These are phyloP conservation scores for Notothenia coriiceps DNA, from an alignment of 2,113 vertebrate species.

Conservation along the genomic window DNA sequence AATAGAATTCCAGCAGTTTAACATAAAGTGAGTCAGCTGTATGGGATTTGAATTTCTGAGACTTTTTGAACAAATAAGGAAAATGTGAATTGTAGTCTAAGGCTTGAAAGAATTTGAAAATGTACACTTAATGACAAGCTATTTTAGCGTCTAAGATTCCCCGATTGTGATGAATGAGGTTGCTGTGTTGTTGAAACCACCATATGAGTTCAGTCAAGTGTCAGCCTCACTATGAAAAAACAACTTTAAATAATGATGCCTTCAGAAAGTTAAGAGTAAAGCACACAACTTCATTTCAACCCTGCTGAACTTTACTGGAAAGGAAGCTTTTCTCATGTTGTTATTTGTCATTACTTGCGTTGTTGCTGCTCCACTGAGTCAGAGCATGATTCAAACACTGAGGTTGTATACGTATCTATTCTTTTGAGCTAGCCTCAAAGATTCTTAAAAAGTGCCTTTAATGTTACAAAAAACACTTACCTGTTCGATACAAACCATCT, in stretches of 20 bases:
- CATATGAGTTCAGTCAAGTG: neutral
- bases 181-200: neutral
- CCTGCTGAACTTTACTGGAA: conserved; percentile 17
- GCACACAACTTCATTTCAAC: neutral
- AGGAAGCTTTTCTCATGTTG: neutral
- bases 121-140: neutral
- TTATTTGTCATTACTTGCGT: conserved; percentile 8
- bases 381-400: neutral
- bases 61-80: neutral
- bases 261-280: neutral
- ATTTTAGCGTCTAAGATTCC: neutral
- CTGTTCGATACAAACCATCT: too few species aligned
- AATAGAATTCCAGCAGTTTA: conserved; percentile 31
- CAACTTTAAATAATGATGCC: conserved; percentile 1
- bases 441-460: neutral
- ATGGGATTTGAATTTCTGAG: neutral
- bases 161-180: neutral
- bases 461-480: too few species aligned
- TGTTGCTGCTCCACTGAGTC: neutral
- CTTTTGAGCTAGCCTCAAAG: neutral
- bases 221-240: neutral
- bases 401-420: neutral
- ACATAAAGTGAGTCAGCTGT: neutral
- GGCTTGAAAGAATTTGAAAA: neutral
- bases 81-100: neutral